Conservation (phyloP, 92 coral and sea anemone genomes). For the Nematostella vectensis region DNA sequence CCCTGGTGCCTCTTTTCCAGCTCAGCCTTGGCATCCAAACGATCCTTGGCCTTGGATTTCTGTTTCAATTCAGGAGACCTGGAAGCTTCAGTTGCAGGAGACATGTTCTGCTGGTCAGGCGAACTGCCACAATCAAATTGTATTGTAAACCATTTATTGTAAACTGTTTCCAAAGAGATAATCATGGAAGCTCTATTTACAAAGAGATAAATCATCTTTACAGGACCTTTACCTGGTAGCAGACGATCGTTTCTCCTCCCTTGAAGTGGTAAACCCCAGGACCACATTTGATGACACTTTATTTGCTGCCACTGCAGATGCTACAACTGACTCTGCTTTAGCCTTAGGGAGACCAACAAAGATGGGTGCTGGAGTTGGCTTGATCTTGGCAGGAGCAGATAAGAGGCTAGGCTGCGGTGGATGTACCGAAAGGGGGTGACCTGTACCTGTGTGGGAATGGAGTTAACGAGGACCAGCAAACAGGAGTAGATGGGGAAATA, state of each 20-base stretch:
- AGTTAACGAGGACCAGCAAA: too few species aligned
- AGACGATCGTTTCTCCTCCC: conserved; percentile 26
- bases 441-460: too few species aligned
- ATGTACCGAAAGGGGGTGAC: not conserved
- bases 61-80: conserved; percentile 37
- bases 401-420: not conserved
- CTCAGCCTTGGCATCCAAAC: conserved; percentile 54
- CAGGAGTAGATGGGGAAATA: too few species aligned
- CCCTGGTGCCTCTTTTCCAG: conserved; percentile 58
- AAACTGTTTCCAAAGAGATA: too few species aligned
- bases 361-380: not conserved
- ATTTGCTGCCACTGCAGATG: conserved; percentile 12
- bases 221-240: too few species aligned
- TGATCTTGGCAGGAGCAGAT: not conserved
- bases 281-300: conserved; percentile 17
- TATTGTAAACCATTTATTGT: too few species aligned
- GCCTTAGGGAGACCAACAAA: not conserved
- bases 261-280: conserved; percentile 52
- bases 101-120: conserved; percentile 33
- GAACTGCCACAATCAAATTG: conserved; percentile 46
- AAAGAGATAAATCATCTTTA: too few species aligned
- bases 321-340: not conserved
- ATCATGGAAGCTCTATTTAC: too few species aligned
- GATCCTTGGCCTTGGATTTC: conserved; percentile 34
- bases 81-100: conserved; percentile 24